Percentiles rank a stretch among this genome's conserved stretches.
These are phyloP conservation scores for Stichopus chloronotus DNA, from an alignment of 35 echinoderm and acorn worm species.

Conservation along the genomic window DNA sequence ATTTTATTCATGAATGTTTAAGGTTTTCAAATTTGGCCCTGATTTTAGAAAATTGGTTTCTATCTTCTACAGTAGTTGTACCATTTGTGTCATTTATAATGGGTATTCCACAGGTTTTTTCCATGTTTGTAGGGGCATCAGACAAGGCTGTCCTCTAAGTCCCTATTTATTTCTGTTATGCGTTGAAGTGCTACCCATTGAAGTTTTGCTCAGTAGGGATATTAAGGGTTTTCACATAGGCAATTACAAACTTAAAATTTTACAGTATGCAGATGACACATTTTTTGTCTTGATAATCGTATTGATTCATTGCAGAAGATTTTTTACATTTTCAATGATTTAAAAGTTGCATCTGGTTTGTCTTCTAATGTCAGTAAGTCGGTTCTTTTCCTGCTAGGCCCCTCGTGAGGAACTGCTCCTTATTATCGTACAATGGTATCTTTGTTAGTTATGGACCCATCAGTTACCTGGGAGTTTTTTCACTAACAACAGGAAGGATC, in stretches of 20 bases:
- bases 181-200: background rate
- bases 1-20: too few species aligned
- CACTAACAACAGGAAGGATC: background rate
- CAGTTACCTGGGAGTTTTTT: background rate
- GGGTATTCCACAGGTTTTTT: too few species aligned
- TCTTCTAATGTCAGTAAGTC: background rate
- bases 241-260: background rate
- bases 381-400: background rate
- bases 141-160: background rate
- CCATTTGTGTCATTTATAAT: too few species aligned
- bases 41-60: background rate
- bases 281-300: too few species aligned
- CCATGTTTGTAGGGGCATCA: too few species aligned
- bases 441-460: background rate
- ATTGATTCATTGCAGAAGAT: background rate
- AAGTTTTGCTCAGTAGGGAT: background rate
- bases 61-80: too few species aligned
- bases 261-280: background rate
- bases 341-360: background rate
- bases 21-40: background rate
- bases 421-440: background rate
- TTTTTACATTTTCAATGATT: slow-evolving; percentile 1
- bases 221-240: background rate
- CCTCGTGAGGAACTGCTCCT: background rate
- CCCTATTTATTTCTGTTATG: background rate